Percentiles rank a stretch among this genome's conserved stretches.
phyloP scores from a whole-genome alignment of 2,888 invertebrate genomes.

The Ichneumon xanthorius region DNA sequence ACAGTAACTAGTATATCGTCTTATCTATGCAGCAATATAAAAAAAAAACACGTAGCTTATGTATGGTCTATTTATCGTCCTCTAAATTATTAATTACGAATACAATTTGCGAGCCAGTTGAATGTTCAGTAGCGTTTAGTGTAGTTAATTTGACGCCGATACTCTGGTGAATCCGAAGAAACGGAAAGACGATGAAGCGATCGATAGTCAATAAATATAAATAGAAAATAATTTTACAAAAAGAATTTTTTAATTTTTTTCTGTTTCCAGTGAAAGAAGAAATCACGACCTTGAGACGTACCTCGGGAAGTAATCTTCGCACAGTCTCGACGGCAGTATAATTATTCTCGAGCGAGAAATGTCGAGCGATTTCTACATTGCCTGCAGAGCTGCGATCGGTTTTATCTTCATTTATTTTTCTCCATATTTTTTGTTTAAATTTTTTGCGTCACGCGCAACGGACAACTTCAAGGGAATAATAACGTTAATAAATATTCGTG shows the following conservation, averaged over 20 bases:
- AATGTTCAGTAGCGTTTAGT: slow-evolving; percentile 77
- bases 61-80: background rate
- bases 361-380: slow-evolving; percentile 18
- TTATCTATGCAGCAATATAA: too few species aligned
- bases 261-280: background rate
- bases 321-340: slow-evolving; percentile 85
- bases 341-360: background rate
- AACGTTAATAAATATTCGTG: background rate
- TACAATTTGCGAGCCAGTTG: background rate
- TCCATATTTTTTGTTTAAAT: too few species aligned
- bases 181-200: slow-evolving; percentile 3
- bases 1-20: background rate
- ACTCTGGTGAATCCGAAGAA: slow-evolving; percentile 83
- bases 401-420: background rate
- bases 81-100: background rate
- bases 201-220: slow-evolving; percentile 1
- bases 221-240: background rate
- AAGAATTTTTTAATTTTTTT: too few species aligned
- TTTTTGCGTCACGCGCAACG: background rate
- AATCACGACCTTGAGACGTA: slow-evolving; percentile 62
- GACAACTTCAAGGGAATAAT: background rate
- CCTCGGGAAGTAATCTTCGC: slow-evolving; percentile 86
- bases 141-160: slow-evolving; percentile 78
- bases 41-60: background rate
- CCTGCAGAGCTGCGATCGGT: background rate